Base-by-base conservation (phyloP, 2,113 vertebrate genomes). In the Semicossyphus pulcher region DNA sequence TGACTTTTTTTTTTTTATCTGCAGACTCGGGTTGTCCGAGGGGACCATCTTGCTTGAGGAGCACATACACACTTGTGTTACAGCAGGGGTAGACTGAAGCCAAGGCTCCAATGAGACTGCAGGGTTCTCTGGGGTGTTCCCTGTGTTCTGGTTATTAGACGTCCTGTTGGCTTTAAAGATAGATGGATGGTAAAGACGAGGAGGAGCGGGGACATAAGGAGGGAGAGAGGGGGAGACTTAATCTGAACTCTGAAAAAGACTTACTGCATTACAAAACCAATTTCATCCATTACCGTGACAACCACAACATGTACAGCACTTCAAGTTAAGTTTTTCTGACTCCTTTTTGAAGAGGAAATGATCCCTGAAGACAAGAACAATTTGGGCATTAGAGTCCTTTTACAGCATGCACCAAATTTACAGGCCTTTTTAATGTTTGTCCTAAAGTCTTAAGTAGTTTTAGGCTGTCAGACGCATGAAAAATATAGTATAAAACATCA, bases 231-330 rank as follows among this genome's bases (percentile, higher is more conserved):
- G 31, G 20, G 45, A 59, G 65, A 63, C 78, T 45, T 68, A 61
- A 80, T 76, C 51, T 80, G 62, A 85, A 75, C 84, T 51, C 73
- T n/a, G 11, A 58, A 32, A 39, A 65, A 67, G 70, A 78, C 56
- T 16, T 51, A 76, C 73, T 16, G 28, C 15, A 23, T 83, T 79
- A 74, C 83, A 67, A 73, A 72, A 67, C 71, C 14, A 69, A 76
- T 88, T 71, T 84, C 76, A 61, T 56, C 66, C 66, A 72, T 87
- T 3, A 36, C 82, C 82, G 56, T 85, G 86, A 77, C 75, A 76
- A 88, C 86, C 4, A 14, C 60, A 14, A 20, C 10, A 62, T 31
- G 28, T 84, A 74, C 36, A 48, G 28, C 51, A 42, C 78, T 66
- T 69, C 58, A 72, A 42, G 36, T 72, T 54, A 80, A 66, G 45